These are phyloP conservation scores for Cheilosia grossa DNA, from an alignment of 2,888 invertebrate species.

Conservation along the genomic window DNA sequence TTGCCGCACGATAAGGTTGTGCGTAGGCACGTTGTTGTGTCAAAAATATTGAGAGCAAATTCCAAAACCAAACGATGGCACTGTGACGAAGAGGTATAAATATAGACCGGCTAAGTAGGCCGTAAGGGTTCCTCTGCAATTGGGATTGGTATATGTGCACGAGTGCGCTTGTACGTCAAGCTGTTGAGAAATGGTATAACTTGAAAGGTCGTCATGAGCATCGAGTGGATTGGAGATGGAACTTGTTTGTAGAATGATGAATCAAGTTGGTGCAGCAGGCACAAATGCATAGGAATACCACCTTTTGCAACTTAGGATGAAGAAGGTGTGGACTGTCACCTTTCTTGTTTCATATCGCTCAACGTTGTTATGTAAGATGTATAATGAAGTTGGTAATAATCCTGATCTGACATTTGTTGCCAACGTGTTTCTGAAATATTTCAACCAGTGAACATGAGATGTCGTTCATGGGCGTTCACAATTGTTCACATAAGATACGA, in stretches of 20 bases:
- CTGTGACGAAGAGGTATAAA: not conserved
- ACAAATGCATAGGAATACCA: not conserved
- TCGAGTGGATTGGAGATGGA: slow-evolving; percentile 1
- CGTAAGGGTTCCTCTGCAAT: not conserved
- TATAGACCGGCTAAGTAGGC: not conserved
- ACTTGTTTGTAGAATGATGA: slow-evolving; percentile 2
- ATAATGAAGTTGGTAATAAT: not conserved
- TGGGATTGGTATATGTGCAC: not conserved
- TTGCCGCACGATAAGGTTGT: slow-evolving; percentile 17
- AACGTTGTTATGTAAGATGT: not conserved
- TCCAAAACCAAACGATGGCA: slow-evolving; percentile 8
- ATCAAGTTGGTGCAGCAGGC: not conserved
- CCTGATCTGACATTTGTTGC: not conserved
- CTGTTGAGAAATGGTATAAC: slow-evolving; percentile 9
- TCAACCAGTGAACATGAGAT: not conserved
- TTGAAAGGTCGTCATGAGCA: slow-evolving; percentile 15
- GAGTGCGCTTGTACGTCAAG: slow-evolving; percentile 30
- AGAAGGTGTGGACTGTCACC: slow-evolving; percentile 12
- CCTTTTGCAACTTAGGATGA: not conserved
- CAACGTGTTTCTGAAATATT: not conserved
- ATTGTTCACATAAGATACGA: too few relatives aligned
- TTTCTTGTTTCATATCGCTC: not conserved
- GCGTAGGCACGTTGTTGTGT: slow-evolving; percentile 31
- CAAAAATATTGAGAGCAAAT: slow-evolving; percentile 33
- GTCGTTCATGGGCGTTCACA: too few relatives aligned